These are phyloP conservation scores for Drosophila fungiperda DNA, from an alignment of 2,888 invertebrate species.

Conservation along the genomic window DNA sequence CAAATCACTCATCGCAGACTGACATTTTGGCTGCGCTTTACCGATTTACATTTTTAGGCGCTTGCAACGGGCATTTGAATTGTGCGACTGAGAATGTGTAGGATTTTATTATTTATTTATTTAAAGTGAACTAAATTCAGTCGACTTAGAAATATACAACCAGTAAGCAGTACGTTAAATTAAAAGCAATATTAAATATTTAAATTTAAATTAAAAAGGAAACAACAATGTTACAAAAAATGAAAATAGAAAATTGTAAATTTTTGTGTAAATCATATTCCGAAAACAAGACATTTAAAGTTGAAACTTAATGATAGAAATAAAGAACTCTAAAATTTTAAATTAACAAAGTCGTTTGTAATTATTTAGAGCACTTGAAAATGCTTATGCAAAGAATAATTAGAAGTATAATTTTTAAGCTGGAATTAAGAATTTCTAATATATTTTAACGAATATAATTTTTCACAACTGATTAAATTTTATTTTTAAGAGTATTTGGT, in stretches of 20 bases:
- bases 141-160: background rate
- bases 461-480: background rate
- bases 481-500: background rate
- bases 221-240: background rate
- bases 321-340: background rate
- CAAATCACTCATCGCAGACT: slow-evolving; percentile 52
- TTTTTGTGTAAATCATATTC: fast-evolving
- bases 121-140: background rate
- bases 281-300: background rate
- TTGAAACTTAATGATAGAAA: background rate
- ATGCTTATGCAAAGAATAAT: background rate
- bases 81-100: background rate
- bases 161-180: background rate
- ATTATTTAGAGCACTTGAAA: background rate
- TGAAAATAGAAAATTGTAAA: background rate
- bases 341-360: background rate
- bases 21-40: slow-evolving; percentile 44
- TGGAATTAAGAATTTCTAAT: background rate
- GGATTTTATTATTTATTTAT: background rate
- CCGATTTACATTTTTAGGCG: slow-evolving; percentile 6
- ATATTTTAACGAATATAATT: background rate
- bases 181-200: background rate
- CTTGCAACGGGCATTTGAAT: background rate
- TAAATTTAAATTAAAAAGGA: background rate
- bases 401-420: background rate